Conservation (phyloP, 2,797 vertebrate genomes). For the Danio tinwini region DNA sequence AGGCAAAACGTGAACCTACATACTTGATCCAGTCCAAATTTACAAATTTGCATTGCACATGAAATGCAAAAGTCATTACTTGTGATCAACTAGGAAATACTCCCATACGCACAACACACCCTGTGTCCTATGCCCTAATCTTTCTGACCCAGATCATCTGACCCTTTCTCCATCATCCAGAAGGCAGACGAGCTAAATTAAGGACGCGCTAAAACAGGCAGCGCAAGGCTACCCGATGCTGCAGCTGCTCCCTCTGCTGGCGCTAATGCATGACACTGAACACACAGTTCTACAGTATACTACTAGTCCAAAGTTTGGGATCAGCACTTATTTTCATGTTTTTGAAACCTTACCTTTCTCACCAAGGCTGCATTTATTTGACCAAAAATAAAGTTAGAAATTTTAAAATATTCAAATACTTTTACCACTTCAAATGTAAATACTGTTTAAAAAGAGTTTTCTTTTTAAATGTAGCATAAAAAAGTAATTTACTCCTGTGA, state of each 20-base stretch:
- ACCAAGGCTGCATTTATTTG: too few relatives aligned
- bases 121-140: constrained; percentile 10
- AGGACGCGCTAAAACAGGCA: constrained; percentile 50
- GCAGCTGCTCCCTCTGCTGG: constrained; percentile 51
- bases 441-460: too few relatives aligned
- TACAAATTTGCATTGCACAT: constrained; percentile 4
- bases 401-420: too few relatives aligned
- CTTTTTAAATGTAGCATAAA: too few relatives aligned
- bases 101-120: neutral
- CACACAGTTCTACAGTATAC: too few relatives aligned
- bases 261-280: neutral
- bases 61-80: neutral
- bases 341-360: too few relatives aligned
- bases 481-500: too few relatives aligned
- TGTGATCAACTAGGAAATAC: neutral
- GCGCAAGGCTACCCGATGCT: neutral
- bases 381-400: too few relatives aligned
- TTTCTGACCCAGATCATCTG: constrained; percentile 61
- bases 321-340: too few relatives aligned
- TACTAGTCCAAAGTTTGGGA: too few relatives aligned
- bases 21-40: neutral
- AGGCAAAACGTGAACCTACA: constrained; percentile 46
- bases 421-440: too few relatives aligned
- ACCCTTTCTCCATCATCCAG: constrained; percentile 43
- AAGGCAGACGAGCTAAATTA: constrained; percentile 70